Percentiles rank a stretch among this genome's conserved stretches.
phyloP scores from a whole-genome alignment of 2,888 invertebrate species.

The Drosophila fulvimacula region DNA sequence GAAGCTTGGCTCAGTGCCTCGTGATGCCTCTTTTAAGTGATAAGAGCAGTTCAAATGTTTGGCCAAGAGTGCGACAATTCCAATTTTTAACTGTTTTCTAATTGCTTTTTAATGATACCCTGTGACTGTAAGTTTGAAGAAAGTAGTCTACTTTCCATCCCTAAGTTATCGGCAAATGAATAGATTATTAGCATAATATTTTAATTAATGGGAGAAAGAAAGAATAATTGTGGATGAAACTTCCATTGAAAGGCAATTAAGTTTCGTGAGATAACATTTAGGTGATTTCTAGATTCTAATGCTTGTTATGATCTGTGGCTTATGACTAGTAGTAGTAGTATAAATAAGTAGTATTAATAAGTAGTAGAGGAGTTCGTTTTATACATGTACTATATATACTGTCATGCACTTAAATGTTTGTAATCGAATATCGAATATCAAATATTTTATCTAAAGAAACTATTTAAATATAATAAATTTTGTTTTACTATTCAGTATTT shows the following conservation, averaged over 20 bases:
- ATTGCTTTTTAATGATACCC: constrained; percentile 23
- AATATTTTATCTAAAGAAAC: no score
- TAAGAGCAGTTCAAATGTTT: constrained; percentile 76
- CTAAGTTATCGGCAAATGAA: not conserved
- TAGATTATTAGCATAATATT: not conserved
- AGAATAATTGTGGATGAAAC: not conserved
- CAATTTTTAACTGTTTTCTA: constrained; percentile 52
- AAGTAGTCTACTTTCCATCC: not conserved
- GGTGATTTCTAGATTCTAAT: not conserved
- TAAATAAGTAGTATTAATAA: no score
- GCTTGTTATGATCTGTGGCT: not conserved
- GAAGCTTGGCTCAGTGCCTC: constrained; percentile 39
- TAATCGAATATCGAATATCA: no score
- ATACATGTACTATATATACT: no score
- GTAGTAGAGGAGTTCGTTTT: no score
- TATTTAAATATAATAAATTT: no score
- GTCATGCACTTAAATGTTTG: no score
- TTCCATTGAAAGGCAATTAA: not conserved
- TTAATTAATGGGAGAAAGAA: not conserved
- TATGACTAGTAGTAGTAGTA: no score
- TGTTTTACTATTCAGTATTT: no score
- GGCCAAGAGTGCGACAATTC: constrained; percentile 65
- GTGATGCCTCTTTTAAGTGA: constrained; percentile 51
- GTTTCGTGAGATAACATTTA: not conserved
- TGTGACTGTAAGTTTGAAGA: not conserved